These are phyloP conservation scores for Oscheius sp. DNA, from an alignment of 1,140 invertebrate genomes.

Conservation along the genomic window DNA sequence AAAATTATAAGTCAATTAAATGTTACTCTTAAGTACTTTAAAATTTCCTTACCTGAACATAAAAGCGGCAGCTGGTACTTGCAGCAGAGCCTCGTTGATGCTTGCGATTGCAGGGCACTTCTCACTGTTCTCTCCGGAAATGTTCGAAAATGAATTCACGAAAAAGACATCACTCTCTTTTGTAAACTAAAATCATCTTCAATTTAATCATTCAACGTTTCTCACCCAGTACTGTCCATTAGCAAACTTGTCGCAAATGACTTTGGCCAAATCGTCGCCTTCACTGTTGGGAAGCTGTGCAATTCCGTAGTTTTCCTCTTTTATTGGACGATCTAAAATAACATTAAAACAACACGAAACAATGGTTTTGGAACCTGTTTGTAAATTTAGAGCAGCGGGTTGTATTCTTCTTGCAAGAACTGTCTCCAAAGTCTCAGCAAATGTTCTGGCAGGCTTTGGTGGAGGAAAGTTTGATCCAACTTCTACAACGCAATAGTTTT, in stretches of 20 bases:
- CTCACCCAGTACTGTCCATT: slow-evolving; percentile 30
- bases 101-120: neutral
- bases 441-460: slow-evolving; percentile 24
- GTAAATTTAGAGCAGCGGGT: neutral
- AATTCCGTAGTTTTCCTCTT: neutral
- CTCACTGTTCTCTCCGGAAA: slow-evolving; percentile 1
- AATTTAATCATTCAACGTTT: neutral
- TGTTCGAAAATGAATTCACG: slow-evolving; percentile 23
- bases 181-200: slow-evolving; percentile 17
- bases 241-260: slow-evolving; percentile 12
- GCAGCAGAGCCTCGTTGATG: slow-evolving; percentile 4
- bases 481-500: neutral
- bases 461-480: slow-evolving; percentile 1
- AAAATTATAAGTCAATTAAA: no score
- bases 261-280: neutral
- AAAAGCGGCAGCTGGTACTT: neutral
- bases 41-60: slow-evolving; percentile 26
- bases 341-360: no score
- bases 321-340: no score
- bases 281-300: neutral
- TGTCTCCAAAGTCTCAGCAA: slow-evolving; percentile 5
- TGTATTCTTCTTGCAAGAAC: neutral
- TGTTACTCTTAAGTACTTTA: no score
- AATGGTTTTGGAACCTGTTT: no score
- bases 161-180: slow-evolving; percentile 18